A percentile compares a stretch with the other conserved stretches of the same genome.
Evolutionary conservation across 2,113 vertebrate species (phyloP).

Genomic region (Petrocephalus zakoni): DNA sequence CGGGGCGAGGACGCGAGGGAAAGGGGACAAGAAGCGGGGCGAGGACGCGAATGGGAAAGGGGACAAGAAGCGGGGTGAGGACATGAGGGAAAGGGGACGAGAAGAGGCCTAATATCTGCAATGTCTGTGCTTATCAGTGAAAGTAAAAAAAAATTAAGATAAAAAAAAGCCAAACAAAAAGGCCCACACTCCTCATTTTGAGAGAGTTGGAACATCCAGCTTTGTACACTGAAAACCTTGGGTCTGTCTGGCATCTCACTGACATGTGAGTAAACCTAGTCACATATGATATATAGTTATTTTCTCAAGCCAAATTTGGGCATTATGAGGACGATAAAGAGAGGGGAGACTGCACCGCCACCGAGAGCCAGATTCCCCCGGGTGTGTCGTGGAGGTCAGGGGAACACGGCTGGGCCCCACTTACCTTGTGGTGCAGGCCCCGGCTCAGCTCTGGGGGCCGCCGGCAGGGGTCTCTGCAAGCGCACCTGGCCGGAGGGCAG

Average conservation of each 20-base stretch:
- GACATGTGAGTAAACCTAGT: background rate
- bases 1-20: too few relatives aligned
- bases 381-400: background rate
- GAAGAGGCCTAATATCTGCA: background rate
- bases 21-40: too few relatives aligned
- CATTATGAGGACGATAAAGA: too few relatives aligned
- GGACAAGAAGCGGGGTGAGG: too few relatives aligned
- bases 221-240: background rate
- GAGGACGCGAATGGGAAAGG: too few relatives aligned
- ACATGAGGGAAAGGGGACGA: too few relatives aligned
- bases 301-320: too few relatives aligned
- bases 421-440: conserved; percentile 62
- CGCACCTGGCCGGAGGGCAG: conserved; percentile 70
- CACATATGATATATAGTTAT: background rate
- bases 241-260: background rate
- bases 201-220: background rate
- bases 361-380: background rate
- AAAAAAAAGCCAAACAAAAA: background rate
- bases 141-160: too few relatives aligned
- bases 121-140: background rate
- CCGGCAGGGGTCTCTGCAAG: conserved; percentile 77
- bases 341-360: background rate
- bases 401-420: conserved; percentile 5
- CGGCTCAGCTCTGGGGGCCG: conserved; percentile 62
- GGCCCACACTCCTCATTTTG: background rate